Evolutionary conservation across 2,113 vertebrate species (phyloP).

Genomic region (Hippocampus barbouri): DNA sequence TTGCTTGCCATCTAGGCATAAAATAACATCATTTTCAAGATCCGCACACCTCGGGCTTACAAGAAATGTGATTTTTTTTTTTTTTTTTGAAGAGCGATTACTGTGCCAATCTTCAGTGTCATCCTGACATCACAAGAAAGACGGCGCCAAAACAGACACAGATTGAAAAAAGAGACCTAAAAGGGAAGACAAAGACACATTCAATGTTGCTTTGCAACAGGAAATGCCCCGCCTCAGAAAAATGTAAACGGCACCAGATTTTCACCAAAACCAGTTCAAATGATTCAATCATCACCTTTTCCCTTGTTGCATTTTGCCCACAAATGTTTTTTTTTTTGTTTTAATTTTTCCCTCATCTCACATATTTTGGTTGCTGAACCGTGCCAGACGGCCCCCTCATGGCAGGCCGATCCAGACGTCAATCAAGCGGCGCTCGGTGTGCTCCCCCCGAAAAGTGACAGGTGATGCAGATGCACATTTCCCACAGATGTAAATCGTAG

Average conservation of each 20-base stretch:
- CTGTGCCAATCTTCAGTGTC: slow-evolving; percentile 32
- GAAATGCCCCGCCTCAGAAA: neutral
- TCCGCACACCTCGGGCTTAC: neutral
- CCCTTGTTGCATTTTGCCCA: slow-evolving; percentile 45
- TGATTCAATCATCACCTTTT: slow-evolving; percentile 22
- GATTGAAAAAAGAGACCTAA: slow-evolving; percentile 44
- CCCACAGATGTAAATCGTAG: slow-evolving; percentile 36
- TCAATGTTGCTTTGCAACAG: neutral
- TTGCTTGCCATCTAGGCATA: slow-evolving; percentile 10
- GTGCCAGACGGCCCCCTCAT: slow-evolving; percentile 50
- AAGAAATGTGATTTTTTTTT: slow-evolving; percentile 10
- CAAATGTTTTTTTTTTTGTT: slow-evolving; percentile 54
- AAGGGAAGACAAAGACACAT: neutral
- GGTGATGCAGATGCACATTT: slow-evolving; percentile 70
- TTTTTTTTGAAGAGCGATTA: slow-evolving; percentile 3
- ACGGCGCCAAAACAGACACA: slow-evolving; percentile 49
- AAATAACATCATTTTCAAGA: slow-evolving; percentile 14
- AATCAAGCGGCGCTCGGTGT: slow-evolving; percentile 58
- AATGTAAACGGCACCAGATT: slow-evolving; percentile 22
- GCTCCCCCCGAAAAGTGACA: slow-evolving; percentile 61
- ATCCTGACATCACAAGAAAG: slow-evolving; percentile 33
- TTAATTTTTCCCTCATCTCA: neutral
- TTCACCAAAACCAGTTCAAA: slow-evolving; percentile 9
- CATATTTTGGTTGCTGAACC: slow-evolving; percentile 61
- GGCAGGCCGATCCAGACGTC: slow-evolving; percentile 57